A percentile compares a stretch with the other conserved stretches of the same genome.
These are phyloP conservation scores for Coregonus clupeaformis DNA, from an alignment of 2,113 vertebrate genomes.

Conservation along the genomic window DNA sequence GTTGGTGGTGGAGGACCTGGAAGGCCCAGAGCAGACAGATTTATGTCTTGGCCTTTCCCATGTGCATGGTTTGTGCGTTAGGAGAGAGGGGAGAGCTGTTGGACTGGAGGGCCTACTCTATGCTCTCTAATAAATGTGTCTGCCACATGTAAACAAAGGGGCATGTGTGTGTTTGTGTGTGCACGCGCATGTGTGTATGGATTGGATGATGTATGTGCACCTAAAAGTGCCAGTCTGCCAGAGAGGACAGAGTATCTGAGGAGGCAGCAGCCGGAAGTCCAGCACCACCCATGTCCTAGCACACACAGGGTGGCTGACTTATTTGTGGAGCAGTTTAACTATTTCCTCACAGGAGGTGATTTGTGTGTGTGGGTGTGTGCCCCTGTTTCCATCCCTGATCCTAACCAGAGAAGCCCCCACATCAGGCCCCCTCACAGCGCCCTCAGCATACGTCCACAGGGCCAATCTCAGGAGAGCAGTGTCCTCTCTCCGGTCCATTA, in stretches of 20 bases:
- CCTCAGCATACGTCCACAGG: background rate
- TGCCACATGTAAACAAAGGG: background rate
- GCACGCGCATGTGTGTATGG: background rate
- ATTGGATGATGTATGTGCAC: background rate
- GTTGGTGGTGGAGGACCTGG: too few relatives aligned
- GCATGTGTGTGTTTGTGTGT: background rate
- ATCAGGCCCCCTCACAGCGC: background rate
- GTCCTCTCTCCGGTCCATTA: background rate
- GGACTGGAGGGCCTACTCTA: background rate
- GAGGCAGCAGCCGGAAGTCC: background rate
- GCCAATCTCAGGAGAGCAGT: background rate
- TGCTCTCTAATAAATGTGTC: constrained; percentile 22
- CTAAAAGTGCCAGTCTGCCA: background rate
- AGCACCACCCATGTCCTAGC: background rate
- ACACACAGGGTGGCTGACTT: background rate
- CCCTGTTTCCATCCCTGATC: background rate
- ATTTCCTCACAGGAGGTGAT: constrained; percentile 1
- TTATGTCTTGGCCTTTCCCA: background rate
- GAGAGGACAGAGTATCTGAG: background rate
- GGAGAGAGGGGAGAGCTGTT: constrained; percentile 4
- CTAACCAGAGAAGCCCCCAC: background rate
- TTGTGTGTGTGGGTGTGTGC: background rate
- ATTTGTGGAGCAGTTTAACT: background rate
- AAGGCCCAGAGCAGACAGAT: background rate
- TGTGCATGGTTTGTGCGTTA: background rate